phyloP scores from a whole-genome alignment of 2,888 invertebrate species.

The Lochmaea crataegi region DNA sequence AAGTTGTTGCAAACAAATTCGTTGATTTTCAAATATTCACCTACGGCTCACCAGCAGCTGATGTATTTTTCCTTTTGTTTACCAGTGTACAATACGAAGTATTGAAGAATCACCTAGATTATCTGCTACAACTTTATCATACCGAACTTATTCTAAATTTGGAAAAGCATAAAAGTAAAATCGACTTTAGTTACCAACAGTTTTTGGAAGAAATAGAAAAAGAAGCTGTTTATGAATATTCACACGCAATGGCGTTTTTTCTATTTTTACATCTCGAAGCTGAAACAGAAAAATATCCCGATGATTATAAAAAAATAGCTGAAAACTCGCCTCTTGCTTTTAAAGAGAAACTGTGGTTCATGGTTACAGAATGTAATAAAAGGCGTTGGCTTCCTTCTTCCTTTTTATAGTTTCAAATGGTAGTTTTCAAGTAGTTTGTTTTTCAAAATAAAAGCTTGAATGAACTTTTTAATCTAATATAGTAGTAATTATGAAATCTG shows the following conservation, averaged over 20 bases:
- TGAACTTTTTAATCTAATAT: no score
- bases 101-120: slow-evolving; percentile 32
- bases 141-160: slow-evolving; percentile 11
- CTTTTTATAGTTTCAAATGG: no score
- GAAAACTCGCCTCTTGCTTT: neutral
- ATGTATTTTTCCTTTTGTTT: slow-evolving; percentile 53
- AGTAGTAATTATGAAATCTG: no score
- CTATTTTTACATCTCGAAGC: neutral
- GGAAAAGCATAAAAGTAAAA: slow-evolving; percentile 5
- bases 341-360: slow-evolving; percentile 9
- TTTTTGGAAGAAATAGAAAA: slow-evolving; percentile 22
- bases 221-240: slow-evolving; percentile 16
- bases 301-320: neutral
- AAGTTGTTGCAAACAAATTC: slow-evolving; percentile 46
- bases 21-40: slow-evolving; percentile 53
- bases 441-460: no score
- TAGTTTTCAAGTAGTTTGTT: no score
- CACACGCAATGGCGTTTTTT: neutral
- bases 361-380: slow-evolving; percentile 15
- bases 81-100: slow-evolving; percentile 47
- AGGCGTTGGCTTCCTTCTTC: slow-evolving; percentile 11
- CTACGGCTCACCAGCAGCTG: slow-evolving; percentile 49
- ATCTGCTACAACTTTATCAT: slow-evolving; percentile 40
- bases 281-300: neutral
- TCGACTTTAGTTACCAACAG: slow-evolving; percentile 15